phyloP scores from a whole-genome alignment of 2,113 vertebrate genomes.

The Pampusana beccarii region DNA sequence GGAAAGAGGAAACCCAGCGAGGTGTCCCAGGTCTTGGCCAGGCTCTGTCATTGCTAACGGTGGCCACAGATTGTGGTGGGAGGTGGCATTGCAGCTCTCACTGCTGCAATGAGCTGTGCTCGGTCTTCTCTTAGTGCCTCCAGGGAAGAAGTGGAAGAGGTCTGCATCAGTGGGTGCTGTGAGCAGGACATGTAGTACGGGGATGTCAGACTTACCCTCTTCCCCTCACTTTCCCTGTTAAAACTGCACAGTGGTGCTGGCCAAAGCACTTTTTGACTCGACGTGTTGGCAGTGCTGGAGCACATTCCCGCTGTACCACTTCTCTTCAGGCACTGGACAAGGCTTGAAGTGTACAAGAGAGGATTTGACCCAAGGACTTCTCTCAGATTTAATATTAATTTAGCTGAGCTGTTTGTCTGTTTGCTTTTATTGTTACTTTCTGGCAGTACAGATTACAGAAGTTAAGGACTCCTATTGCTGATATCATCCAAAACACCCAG shows the following conservation, averaged over 20 bases:
- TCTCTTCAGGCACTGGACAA: neutral
- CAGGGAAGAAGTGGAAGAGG: neutral
- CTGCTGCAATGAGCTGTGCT: neutral
- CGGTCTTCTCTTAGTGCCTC: neutral
- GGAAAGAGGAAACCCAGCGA: neutral
- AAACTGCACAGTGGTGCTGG: neutral
- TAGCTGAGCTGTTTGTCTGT: neutral
- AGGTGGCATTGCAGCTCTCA: neutral
- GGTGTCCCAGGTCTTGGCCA: neutral
- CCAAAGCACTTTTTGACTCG: neutral
- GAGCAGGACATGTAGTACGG: neutral
- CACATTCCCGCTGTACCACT: rapidly evolving
- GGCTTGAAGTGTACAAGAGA: neutral
- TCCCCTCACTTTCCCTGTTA: neutral
- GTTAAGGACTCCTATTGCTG: neutral
- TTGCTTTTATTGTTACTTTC: neutral
- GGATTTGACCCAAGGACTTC: neutral
- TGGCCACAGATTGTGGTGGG: neutral
- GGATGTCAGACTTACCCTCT: neutral
- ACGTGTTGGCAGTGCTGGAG: neutral
- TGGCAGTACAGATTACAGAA: neutral
- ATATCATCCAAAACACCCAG: neutral
- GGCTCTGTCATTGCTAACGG: neutral
- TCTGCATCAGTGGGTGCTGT: neutral
- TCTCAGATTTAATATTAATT: neutral